Evolutionary conservation across 2,888 invertebrate genomes (phyloP).

Genomic region (Dinocampus coccinellae): DNA sequence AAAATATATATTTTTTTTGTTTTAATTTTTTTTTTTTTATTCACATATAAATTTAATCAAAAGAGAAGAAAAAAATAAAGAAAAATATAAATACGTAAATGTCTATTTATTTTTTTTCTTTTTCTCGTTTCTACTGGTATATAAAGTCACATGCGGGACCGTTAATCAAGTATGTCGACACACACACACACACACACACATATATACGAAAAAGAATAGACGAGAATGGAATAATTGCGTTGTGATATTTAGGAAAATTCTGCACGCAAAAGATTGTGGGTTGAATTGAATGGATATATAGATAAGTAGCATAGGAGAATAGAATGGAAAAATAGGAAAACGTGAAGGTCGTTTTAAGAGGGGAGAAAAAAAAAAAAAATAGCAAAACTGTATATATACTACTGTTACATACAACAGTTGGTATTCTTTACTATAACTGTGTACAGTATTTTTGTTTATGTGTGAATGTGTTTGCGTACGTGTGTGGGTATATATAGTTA

Average conservation of each 20-base stretch:
- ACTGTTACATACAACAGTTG: too few species aligned
- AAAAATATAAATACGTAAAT: too few species aligned
- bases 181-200: background rate
- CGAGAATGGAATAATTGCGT: background rate
- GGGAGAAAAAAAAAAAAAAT: background rate
- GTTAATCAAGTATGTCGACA: background rate
- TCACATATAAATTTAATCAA: too few species aligned
- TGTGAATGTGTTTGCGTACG: background rate
- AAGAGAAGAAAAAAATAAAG: too few species aligned
- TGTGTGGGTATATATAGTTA: background rate
- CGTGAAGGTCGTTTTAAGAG: background rate
- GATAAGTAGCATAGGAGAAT: background rate
- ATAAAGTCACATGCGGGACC: background rate
- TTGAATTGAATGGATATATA: conserved; percentile 1
- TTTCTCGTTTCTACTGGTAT: background rate
- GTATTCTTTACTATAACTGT: too few species aligned
- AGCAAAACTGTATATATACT: too few species aligned
- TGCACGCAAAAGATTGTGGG: background rate
- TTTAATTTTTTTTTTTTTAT: too few species aligned
- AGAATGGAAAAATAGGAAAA: background rate
- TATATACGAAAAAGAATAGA: too few species aligned
- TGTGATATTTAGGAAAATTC: background rate
- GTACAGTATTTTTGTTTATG: too few species aligned
- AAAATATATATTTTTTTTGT: too few species aligned
- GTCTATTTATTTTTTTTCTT: background rate